These are phyloP conservation scores for Kryptolebias ocellatus DNA, from an alignment of 2,797 vertebrate species.

Conservation along the genomic window DNA sequence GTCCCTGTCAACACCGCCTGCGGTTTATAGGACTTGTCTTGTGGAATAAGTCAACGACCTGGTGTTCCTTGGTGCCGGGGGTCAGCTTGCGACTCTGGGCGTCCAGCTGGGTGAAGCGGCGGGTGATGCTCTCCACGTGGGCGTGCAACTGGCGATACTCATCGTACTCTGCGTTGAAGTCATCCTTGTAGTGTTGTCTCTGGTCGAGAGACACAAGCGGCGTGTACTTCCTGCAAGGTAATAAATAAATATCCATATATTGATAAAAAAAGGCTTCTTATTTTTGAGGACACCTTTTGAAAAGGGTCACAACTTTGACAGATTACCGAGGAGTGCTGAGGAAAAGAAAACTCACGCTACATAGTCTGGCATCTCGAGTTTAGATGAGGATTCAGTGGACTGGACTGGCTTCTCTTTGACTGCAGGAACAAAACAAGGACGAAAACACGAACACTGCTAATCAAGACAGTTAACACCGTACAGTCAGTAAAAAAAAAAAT, in stretches of 20 bases:
- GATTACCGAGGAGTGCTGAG: neutral
- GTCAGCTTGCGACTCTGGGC: conserved; percentile 81
- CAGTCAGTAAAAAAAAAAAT: neutral
- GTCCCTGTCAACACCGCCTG: no score
- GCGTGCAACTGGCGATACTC: conserved; percentile 88
- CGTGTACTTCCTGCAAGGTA: conserved; percentile 85
- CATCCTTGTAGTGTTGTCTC: conserved; percentile 88
- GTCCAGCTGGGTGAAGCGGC: conserved; percentile 85
- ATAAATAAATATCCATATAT: neutral
- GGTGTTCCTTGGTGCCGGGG: conserved; percentile 86
- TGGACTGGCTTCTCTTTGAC: conserved; percentile 79
- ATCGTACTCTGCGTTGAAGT: conserved; percentile 91
- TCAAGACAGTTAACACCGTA: no score
- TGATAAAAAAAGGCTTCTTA: neutral
- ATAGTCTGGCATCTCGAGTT: conserved; percentile 85
- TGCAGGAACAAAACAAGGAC: conserved; percentile 73
- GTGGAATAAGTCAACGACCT: conserved; percentile 72
- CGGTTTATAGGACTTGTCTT: no score
- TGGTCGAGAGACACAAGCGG: conserved; percentile 87
- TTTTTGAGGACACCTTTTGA: neutral
- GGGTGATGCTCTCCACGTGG: conserved; percentile 84
- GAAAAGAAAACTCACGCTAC: conserved; percentile 82
- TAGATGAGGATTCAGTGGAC: conserved; percentile 81
- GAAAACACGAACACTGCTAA: neutral
- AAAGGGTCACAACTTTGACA: conserved; percentile 8